These are phyloP conservation scores for Chalcosyrphus nemorum DNA, from an alignment of 2,888 invertebrate genomes.

Conservation along the genomic window DNA sequence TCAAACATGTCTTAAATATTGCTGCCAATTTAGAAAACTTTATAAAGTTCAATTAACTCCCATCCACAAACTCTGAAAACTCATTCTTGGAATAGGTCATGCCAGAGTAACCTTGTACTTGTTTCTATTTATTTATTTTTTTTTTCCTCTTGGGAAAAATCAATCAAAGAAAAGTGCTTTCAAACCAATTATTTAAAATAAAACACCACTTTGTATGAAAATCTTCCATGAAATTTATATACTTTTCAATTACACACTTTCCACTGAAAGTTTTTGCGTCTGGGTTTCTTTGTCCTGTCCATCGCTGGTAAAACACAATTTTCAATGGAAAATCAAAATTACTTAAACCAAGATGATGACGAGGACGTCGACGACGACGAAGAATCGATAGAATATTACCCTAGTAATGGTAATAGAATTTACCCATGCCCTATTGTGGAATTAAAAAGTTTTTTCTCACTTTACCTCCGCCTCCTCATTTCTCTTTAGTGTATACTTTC, in stretches of 20 bases:
- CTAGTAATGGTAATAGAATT: constrained; percentile 10
- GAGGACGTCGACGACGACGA: neutral
- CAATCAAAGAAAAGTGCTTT: neutral
- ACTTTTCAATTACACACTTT: constrained; percentile 14
- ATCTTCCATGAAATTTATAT: neutral
- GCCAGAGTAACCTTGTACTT: neutral
- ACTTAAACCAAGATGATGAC: too few relatives aligned
- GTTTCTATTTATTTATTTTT: neutral
- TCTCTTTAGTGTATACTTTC: neutral
- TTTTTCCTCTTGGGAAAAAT: too few relatives aligned
- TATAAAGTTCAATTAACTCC: neutral
- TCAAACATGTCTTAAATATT: neutral
- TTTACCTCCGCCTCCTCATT: neutral
- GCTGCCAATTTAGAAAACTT: neutral
- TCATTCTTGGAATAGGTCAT: neutral
- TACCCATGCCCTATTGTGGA: neutral
- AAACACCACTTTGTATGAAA: constrained; percentile 1
- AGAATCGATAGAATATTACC: constrained; percentile 7
- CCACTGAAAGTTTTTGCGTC: neutral
- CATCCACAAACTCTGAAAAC: neutral
- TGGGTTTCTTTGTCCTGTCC: neutral
- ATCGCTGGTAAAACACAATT: neutral
- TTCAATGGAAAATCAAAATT: neutral
- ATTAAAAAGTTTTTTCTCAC: constrained; percentile 4
- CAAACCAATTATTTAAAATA: constrained; percentile 14